Percentiles rank a stretch among this genome's conserved stretches.
Evolutionary conservation across 2,797 vertebrate genomes (phyloP).

Genomic region (Iguana delicatissima): DNA sequence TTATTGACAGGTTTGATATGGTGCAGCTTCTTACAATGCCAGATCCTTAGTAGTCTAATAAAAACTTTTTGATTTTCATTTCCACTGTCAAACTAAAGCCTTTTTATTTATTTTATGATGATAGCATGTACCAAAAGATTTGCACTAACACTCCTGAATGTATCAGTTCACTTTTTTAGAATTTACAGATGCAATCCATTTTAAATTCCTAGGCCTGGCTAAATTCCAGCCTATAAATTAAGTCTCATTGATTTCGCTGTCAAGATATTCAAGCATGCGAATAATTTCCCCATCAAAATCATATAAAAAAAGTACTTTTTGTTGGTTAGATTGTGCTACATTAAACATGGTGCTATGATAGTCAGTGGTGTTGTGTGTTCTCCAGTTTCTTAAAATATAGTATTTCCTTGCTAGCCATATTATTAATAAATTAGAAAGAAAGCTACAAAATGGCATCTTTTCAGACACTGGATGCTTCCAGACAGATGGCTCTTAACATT

Average conservation of each 20-base stretch:
- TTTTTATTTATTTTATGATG: slow-evolving; percentile 1
- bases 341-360: background rate
- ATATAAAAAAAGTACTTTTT: background rate
- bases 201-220: background rate
- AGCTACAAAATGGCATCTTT: background rate
- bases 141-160: background rate
- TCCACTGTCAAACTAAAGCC: background rate
- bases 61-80: background rate
- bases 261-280: background rate
- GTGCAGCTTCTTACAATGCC: background rate
- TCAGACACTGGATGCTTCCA: background rate
- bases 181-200: background rate
- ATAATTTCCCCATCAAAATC: background rate
- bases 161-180: background rate
- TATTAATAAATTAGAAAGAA: background rate
- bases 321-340: background rate
- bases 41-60: background rate
- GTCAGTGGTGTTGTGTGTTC: background rate
- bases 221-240: background rate
- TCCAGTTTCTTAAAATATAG: background rate
- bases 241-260: background rate
- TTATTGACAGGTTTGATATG: background rate
- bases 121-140: background rate
- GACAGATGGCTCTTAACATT: background rate
- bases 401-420: too few species aligned